Conservation (phyloP, 2,113 vertebrate genomes). For the Azemiops feae region DNA sequence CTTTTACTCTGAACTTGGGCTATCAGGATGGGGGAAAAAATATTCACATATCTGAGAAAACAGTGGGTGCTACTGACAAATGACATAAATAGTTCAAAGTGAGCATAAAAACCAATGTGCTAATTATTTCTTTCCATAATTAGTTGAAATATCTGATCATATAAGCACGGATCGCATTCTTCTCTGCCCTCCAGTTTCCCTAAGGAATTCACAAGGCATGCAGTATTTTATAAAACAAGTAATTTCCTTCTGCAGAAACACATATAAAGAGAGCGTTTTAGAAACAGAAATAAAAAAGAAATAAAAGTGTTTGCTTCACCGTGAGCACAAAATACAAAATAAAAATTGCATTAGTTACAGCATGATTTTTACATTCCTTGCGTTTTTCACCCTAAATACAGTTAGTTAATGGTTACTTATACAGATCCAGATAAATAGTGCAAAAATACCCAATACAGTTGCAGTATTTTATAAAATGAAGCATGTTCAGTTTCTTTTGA, state of each 20-base stretch:
- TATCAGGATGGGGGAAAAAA: conserved; percentile 30
- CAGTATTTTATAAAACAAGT: not conserved
- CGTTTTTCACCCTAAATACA: not conserved
- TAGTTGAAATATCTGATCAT: conserved; percentile 47
- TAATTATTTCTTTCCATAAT: conserved; percentile 47
- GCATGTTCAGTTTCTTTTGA: not conserved
- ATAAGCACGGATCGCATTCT: conserved; percentile 35
- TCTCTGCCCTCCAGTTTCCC: conserved; percentile 32
- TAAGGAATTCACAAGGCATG: conserved; percentile 35
- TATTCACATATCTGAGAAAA: conserved; percentile 55
- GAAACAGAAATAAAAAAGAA: not conserved
- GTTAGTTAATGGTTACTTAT: not conserved
- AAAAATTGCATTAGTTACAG: not conserved
- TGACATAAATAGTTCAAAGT: conserved; percentile 52
- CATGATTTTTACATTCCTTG: no score
- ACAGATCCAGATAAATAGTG: not conserved
- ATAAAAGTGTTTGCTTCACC: not conserved
- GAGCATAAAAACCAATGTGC: conserved; percentile 35
- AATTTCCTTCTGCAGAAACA: not conserved
- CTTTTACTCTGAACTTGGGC: conserved; percentile 35
- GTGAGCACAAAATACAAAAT: not conserved
- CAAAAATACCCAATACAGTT: not conserved
- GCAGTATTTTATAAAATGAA: not conserved
- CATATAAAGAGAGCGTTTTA: not conserved
- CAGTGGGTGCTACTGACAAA: conserved; percentile 47